These are phyloP conservation scores for Pachyramphus minor DNA, from an alignment of 2,113 vertebrate species.

Conservation along the genomic window DNA sequence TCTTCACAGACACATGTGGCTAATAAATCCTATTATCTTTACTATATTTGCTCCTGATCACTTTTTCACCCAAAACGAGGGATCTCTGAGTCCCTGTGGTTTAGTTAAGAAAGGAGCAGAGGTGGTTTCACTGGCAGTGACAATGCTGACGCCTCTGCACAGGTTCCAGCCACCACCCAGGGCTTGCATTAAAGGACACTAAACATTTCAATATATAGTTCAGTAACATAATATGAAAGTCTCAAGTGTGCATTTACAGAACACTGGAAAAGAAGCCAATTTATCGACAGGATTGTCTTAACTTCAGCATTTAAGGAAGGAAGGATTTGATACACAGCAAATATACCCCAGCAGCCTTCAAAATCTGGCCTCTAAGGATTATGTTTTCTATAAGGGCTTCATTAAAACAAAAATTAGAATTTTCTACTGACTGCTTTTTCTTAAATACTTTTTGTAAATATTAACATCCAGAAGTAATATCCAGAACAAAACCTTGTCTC, in stretches of 20 bases:
- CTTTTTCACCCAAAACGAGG: background rate
- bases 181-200: background rate
- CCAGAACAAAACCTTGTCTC: background rate
- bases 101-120: background rate
- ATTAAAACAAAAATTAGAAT: background rate
- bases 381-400: background rate
- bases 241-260: background rate
- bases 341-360: background rate
- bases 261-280: background rate
- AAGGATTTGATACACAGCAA: background rate
- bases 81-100: background rate
- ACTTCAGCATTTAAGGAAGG: background rate
- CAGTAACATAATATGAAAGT: background rate
- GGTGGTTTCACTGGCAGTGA: background rate
- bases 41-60: background rate
- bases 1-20: background rate
- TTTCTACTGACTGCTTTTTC: background rate
- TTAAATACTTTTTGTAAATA: background rate
- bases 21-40: background rate
- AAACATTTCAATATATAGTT: background rate
- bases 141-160: background rate
- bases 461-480: background rate
- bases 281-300: background rate
- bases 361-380: background rate
- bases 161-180: background rate